Conservation (phyloP, 2,113 vertebrate genomes). For the Lota lota region DNA sequence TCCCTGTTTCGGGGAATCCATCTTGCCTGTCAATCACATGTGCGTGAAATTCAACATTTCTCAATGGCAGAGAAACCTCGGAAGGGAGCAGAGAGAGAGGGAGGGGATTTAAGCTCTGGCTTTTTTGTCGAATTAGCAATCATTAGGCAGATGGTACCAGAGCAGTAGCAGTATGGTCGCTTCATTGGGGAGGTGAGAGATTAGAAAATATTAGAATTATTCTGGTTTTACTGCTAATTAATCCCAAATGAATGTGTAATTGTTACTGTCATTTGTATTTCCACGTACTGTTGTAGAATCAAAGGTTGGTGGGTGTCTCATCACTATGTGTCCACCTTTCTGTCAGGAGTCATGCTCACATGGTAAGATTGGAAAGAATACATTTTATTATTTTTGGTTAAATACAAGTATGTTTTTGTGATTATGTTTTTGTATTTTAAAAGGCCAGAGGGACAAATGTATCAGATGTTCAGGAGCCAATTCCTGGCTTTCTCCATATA, state of each 20-base stretch:
- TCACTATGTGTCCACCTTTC: constrained; percentile 94
- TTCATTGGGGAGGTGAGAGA: too few relatives aligned
- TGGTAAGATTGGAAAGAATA: constrained; percentile 77
- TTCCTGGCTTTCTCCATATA: constrained; percentile 96
- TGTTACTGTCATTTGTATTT: not conserved
- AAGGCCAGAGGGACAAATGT: constrained; percentile 94
- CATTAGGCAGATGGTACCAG: too few relatives aligned
- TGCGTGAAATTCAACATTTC: too few relatives aligned
- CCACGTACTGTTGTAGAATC: constrained; percentile 70
- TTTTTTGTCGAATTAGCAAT: too few relatives aligned
- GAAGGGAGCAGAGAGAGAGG: too few relatives aligned
- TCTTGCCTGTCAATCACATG: too few relatives aligned
- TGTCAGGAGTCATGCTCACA: constrained; percentile 96
- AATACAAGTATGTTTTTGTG: not conserved
- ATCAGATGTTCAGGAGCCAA: constrained; percentile 94
- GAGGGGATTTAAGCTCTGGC: too few relatives aligned
- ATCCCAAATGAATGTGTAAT: not conserved
- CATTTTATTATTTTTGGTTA: not conserved
- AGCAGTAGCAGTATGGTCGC: too few relatives aligned
- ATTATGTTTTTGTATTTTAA: constrained; percentile 12
- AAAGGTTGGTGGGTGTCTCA: constrained; percentile 99
- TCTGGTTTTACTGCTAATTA: too few relatives aligned
- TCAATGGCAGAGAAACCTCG: too few relatives aligned
- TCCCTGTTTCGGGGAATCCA: too few relatives aligned
- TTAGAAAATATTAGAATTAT: too few relatives aligned